Evolutionary conservation across 2,888 invertebrate genomes (phyloP).

Genomic region (Sesamia inferens): DNA sequence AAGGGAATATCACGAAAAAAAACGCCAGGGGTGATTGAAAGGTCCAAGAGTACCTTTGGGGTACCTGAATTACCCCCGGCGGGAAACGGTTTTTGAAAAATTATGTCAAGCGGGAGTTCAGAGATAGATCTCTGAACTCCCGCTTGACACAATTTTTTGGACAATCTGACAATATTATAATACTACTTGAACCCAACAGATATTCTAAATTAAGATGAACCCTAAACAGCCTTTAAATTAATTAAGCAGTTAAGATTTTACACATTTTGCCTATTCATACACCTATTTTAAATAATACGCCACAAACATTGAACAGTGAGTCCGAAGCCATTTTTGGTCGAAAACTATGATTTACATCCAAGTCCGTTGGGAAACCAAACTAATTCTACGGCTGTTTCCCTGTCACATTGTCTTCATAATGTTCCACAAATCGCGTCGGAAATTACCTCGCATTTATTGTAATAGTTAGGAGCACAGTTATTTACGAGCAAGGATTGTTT

Average conservation of each 20-base stretch:
- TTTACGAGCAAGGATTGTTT: constrained; percentile 44
- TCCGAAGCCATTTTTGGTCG: constrained; percentile 43
- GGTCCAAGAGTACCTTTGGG: no score
- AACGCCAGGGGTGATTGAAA: no score
- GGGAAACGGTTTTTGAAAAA: no score
- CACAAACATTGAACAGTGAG: constrained; percentile 27
- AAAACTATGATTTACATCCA: constrained; percentile 60
- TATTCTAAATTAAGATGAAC: not conserved
- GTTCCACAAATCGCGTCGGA: constrained; percentile 56
- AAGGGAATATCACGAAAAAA: no score
- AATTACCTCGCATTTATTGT: constrained; percentile 55
- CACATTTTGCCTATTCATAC: constrained; percentile 17
- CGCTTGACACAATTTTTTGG: no score
- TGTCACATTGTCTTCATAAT: constrained; percentile 63
- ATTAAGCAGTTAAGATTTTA: not conserved
- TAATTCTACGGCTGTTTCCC: constrained; percentile 59
- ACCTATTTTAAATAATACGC: constrained; percentile 9
- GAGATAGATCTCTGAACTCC: no score
- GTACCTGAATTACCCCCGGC: no score
- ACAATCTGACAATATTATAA: not conserved
- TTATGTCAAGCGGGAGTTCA: no score
- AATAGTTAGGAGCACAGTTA: constrained; percentile 50
- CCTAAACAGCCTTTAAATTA: not conserved
- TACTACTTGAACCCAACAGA: not conserved
- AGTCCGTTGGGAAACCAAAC: constrained; percentile 55